These are phyloP conservation scores for Scaptodrosophila latifasciaeformis DNA, from an alignment of 2,888 invertebrate species.

Conservation along the genomic window DNA sequence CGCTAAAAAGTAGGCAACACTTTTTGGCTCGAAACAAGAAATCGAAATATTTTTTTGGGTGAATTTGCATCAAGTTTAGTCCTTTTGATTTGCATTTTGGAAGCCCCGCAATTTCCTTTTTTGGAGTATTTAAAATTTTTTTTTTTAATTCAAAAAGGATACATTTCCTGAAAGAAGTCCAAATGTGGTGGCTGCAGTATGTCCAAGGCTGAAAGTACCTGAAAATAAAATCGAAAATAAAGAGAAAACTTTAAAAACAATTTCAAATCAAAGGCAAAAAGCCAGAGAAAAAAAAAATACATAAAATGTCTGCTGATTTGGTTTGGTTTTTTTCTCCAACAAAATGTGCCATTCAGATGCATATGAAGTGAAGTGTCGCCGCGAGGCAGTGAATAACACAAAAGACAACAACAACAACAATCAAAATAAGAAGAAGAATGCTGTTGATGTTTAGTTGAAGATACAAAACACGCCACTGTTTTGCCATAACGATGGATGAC, in stretches of 20 bases:
- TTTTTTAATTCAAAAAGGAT: conserved; percentile 82
- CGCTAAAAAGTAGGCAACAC: conserved; percentile 23
- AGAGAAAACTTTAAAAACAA: conserved; percentile 15
- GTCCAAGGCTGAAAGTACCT: conserved; percentile 98
- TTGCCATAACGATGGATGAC: conserved; percentile 9
- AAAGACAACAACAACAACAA: conserved; percentile 30
- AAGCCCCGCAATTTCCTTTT: not conserved
- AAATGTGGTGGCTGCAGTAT: conserved; percentile 98
- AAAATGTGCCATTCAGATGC: conserved; percentile 54
- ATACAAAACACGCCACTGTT: conserved; percentile 57
- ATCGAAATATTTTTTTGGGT: not conserved
- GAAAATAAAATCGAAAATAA: conserved; percentile 66
- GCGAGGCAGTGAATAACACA: conserved; percentile 62
- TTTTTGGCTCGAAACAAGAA: conserved; percentile 1
- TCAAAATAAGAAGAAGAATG: conserved; percentile 31
- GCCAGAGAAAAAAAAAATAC: conserved; percentile 1
- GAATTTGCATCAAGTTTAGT: conserved; percentile 6
- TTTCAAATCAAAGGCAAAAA: conserved; percentile 11
- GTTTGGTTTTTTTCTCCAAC: no score
- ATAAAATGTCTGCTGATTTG: no score
- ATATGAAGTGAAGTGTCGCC: conserved; percentile 65
- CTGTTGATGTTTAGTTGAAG: conserved; percentile 45
- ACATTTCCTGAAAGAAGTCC: conserved; percentile 99
- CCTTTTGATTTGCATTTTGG: conserved; percentile 8
- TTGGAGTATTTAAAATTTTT: conserved; percentile 17